These are phyloP conservation scores for Drosophila obscura DNA, from an alignment of 1,140 invertebrate species.

Conservation along the genomic window DNA sequence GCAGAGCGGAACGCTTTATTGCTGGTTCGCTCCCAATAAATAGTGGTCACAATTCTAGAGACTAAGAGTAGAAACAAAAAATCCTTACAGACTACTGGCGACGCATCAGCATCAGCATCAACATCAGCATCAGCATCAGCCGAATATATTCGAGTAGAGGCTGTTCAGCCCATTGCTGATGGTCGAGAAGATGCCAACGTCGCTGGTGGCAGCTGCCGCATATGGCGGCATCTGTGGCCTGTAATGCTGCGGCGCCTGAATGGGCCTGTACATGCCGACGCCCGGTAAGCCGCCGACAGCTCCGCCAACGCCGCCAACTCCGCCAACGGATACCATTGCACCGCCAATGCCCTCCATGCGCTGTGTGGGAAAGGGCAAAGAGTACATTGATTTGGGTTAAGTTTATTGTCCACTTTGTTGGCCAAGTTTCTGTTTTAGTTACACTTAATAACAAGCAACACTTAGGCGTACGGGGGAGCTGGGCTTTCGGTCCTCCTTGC, in stretches of 20 bases:
- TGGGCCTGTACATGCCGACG: slow-evolving; percentile 59
- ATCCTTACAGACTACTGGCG: background rate
- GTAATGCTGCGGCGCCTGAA: slow-evolving; percentile 83
- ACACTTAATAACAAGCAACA: slow-evolving; percentile 31
- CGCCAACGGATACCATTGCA: slow-evolving; percentile 23
- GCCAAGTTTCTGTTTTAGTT: background rate
- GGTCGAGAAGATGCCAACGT: slow-evolving; percentile 89
- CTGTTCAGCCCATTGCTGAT: slow-evolving; percentile 91
- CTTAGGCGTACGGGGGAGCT: background rate
- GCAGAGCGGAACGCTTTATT: background rate
- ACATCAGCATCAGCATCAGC: slow-evolving; percentile 81
- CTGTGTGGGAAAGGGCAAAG: slow-evolving; percentile 25
- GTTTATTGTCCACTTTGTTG: slow-evolving; percentile 36
- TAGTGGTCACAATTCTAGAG: slow-evolving; percentile 25
- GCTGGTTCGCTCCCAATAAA: slow-evolving; percentile 29
- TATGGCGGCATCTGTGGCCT: slow-evolving; percentile 84
- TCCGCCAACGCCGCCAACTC: slow-evolving; percentile 27
- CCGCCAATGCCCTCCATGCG: slow-evolving; percentile 64
- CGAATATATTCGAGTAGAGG: slow-evolving; percentile 90
- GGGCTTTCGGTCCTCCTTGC: background rate
- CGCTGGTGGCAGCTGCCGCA: slow-evolving; percentile 53
- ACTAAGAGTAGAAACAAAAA: slow-evolving; percentile 37
- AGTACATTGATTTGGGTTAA: background rate
- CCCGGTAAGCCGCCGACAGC: slow-evolving; percentile 27
- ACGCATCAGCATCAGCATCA: slow-evolving; percentile 81